Base-by-base conservation (phyloP, 2,113 vertebrate species). In the Litocranius walleri region DNA sequence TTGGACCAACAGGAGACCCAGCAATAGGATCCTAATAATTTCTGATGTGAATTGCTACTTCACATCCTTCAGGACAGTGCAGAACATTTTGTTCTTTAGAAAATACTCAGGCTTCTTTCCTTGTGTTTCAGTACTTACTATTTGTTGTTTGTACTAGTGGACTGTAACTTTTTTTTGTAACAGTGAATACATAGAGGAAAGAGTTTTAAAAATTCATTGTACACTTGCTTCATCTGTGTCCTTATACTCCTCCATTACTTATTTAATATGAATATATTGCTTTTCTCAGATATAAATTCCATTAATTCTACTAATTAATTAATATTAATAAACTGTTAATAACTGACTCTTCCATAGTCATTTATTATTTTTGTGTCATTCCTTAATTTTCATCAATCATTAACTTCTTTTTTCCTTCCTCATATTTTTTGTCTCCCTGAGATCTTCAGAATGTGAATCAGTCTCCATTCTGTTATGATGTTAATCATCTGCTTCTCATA, bases 1-100 rank as follows among this genome's bases (percentile, higher is more conserved):
- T 94, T 87, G 67, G 94, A 56, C 64, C 78, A 74, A 36, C 2
- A 11, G 40, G 64, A 95, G 48, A 89, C 56, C 25, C 36, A 97
- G 40, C n/a, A 91, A 71, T 25, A 94, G 6, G 30, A 92, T 94
- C 16, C 36, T 92, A 91, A 86, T 6, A 80, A 78, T 91, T 96
- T 97, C 25, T 95, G 82, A 92, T 97, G n/a, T n/a, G n/a, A n/a
- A n/a, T n/a, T n/a, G 33, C 80, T 91, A 50, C 43, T 13, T 94
- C 36, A 77, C 7, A 67, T 90, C 29, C 78, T 93, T 97, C 3
- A 90, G 61, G 82, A 91, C 19, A 90, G 77, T 40, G 27, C 50
- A 94, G 96, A 95, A 88, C 86, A 90, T 93, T 96, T 92, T 88
- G 48, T 97, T 94, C 88, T 91, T 90, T 54, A 88, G 67, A 92